Evolutionary conservation across 2,888 invertebrate genomes (phyloP).

Genomic region (Xestobium rufovillosum): DNA sequence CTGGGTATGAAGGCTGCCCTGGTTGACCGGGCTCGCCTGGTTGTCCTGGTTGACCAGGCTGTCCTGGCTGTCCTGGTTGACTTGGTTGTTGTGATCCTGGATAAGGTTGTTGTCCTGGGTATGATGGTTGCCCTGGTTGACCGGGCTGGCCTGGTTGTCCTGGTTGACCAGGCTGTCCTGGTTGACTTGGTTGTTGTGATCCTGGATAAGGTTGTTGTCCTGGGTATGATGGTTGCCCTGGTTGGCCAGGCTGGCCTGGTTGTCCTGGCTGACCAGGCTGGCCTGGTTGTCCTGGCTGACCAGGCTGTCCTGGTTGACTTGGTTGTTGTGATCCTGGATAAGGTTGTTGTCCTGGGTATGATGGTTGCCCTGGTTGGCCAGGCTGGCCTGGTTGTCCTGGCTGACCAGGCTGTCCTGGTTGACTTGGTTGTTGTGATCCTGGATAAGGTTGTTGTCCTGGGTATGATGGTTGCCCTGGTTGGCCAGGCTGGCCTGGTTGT

Average conservation of each 20-base stretch:
- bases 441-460: background rate
- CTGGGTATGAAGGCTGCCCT: slow-evolving; percentile 20
- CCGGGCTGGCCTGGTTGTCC: too few species aligned
- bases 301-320: background rate
- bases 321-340: slow-evolving; percentile 12
- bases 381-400: slow-evolving; percentile 16
- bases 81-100: slow-evolving; percentile 1
- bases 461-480: too few species aligned
- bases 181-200: slow-evolving; percentile 3
- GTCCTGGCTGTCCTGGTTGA: slow-evolving; percentile 25
- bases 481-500: too few species aligned
- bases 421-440: slow-evolving; percentile 12
- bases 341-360: too few species aligned
- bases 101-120: slow-evolving; percentile 5
- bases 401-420: slow-evolving; percentile 11
- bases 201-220: slow-evolving; percentile 51
- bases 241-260: slow-evolving; percentile 9
- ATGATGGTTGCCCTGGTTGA: too few species aligned
- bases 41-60: slow-evolving; percentile 16
- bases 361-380: slow-evolving; percentile 17
- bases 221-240: too few species aligned
- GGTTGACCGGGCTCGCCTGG: slow-evolving; percentile 10
- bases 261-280: background rate
- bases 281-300: background rate
- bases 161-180: too few species aligned